Conservation (phyloP, 2,113 vertebrate species). For the Pollimyrus isidori region DNA sequence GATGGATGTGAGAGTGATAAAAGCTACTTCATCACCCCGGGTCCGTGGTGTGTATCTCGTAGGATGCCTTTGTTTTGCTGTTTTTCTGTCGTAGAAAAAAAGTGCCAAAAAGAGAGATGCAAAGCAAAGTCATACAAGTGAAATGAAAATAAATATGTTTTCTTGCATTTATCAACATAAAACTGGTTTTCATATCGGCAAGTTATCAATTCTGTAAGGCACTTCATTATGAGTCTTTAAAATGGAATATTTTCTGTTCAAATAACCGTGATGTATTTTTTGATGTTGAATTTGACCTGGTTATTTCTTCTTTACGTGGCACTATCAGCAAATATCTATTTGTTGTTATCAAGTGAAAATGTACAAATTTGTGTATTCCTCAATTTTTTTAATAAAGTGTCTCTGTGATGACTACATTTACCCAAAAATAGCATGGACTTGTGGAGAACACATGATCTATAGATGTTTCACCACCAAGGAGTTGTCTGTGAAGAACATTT, state of each 20-base stretch:
- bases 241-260: background rate
- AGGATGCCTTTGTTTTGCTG: background rate
- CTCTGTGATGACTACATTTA: conserved; percentile 39
- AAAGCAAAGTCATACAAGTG: background rate
- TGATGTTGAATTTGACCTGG: background rate
- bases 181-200: background rate
- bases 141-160: conserved; percentile 11
- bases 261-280: background rate
- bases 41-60: background rate
- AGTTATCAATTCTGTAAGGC: background rate
- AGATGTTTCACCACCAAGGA: background rate
- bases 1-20: background rate
- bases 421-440: conserved; percentile 12
- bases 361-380: conserved; percentile 6
- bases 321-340: background rate
- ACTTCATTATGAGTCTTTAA: background rate
- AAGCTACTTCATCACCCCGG: background rate
- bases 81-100: background rate
- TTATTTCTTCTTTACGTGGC: background rate
- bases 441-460: background rate
- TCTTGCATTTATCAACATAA: background rate
- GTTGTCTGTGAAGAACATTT: background rate
- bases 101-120: background rate
- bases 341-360: background rate
- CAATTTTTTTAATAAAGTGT: conserved; percentile 43